Conservation (phyloP, 2,797 vertebrate species). For the Catharus ustulatus region DNA sequence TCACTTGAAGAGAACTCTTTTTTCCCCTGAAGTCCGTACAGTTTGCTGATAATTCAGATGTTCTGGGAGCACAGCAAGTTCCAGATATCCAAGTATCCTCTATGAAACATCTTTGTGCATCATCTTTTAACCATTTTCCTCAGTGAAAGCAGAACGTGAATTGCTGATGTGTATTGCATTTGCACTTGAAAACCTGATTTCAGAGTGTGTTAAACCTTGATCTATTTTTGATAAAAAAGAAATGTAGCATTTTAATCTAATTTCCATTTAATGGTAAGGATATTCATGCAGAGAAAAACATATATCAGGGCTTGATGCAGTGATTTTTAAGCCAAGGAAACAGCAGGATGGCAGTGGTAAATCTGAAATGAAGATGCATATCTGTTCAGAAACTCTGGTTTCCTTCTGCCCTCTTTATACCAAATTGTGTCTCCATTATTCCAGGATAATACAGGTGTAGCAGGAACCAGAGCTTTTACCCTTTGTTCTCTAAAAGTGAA, state of each 20-base stretch:
- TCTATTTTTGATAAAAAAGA: constrained; percentile 58
- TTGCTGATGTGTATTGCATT: constrained; percentile 45
- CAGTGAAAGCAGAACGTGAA: background rate
- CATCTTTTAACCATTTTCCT: constrained; percentile 9
- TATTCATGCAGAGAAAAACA: constrained; percentile 39
- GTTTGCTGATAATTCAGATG: background rate
- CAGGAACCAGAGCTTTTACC: constrained; percentile 5
- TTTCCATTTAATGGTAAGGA: constrained; percentile 45
- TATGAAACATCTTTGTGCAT: background rate
- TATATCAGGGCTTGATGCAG: constrained; percentile 14
- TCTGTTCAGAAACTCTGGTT: constrained; percentile 29
- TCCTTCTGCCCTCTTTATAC: background rate
- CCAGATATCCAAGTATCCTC: background rate
- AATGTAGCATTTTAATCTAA: constrained; percentile 42
- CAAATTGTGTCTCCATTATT: constrained; percentile 12
- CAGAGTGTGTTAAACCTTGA: constrained; percentile 37
- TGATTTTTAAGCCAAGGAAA: constrained; percentile 59
- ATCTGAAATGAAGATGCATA: constrained; percentile 26
- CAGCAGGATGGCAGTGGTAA: constrained; percentile 39
- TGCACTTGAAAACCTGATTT: constrained; percentile 45
- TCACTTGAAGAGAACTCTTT: background rate
- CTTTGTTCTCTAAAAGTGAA: constrained; percentile 8
- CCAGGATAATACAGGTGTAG: background rate
- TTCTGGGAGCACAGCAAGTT: background rate
- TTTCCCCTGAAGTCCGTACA: background rate